These are phyloP conservation scores for Hedychridium roseum DNA, from an alignment of 2,888 invertebrate species.

Conservation along the genomic window DNA sequence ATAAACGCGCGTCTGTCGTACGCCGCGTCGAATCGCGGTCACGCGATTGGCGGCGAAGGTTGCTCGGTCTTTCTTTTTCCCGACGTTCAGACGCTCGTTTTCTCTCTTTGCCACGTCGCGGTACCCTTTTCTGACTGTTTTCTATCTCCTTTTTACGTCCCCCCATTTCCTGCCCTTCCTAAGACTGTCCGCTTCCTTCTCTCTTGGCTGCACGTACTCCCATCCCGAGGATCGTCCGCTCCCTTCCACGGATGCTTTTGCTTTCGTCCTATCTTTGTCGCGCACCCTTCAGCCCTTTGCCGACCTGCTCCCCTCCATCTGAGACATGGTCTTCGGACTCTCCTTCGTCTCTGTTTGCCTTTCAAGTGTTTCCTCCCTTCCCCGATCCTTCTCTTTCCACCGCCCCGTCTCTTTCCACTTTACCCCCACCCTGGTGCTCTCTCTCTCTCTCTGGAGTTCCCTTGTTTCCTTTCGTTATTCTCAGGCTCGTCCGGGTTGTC, in stretches of 20 bases:
- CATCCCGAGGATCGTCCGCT: no score
- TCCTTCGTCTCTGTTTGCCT: no score
- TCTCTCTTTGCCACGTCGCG: slow-evolving; percentile 11
- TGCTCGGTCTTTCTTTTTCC: slow-evolving; percentile 12
- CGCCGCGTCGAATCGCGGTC: slow-evolving; percentile 57
- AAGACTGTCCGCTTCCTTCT: no score
- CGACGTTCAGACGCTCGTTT: slow-evolving; percentile 2
- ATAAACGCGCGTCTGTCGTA: slow-evolving; percentile 51
- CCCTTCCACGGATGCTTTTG: no score
- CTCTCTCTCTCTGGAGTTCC: slow-evolving; percentile 20
- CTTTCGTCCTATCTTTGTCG: no score
- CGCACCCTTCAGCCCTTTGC: no score
- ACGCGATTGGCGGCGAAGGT: slow-evolving; percentile 42
- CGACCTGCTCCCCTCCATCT: no score
- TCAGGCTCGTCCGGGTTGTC: slow-evolving; percentile 15
- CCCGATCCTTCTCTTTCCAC: not conserved
- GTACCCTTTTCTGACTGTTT: slow-evolving; percentile 15
- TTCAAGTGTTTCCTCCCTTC: no score
- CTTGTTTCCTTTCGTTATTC: not conserved
- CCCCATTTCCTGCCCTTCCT: not conserved
- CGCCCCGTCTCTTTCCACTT: slow-evolving; percentile 6
- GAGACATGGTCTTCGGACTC: no score
- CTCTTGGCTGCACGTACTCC: no score
- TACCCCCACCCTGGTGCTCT: slow-evolving; percentile 16
- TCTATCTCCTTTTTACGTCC: slow-evolving; percentile 20